Conservation (phyloP, 35 echinoderm and acorn worm genomes). For the Apostichopus parvimensis region DNA sequence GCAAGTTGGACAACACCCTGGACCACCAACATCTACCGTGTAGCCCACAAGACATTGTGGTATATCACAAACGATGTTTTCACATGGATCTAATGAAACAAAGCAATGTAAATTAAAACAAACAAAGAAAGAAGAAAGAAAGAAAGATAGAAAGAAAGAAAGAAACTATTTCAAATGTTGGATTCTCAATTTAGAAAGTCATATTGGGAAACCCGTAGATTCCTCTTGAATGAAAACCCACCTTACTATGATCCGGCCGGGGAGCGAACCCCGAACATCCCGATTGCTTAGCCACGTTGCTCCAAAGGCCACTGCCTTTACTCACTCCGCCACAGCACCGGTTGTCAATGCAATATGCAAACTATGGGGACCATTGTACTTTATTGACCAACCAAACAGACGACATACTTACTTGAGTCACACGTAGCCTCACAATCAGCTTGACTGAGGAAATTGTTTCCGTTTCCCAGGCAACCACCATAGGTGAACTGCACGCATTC, state of each 20-base stretch:
- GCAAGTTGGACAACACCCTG: neutral
- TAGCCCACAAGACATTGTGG: neutral
- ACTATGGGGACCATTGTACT: no score
- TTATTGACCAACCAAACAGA: no score
- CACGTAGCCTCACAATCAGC: conserved; percentile 1
- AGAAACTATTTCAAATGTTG: neutral
- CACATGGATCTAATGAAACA: neutral
- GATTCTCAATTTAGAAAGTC: no score
- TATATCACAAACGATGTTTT: neutral
- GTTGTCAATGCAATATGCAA: no score
- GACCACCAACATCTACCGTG: neutral
- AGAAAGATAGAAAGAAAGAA: neutral
- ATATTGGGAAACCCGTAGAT: no score
- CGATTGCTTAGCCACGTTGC: no score
- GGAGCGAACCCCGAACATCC: no score
- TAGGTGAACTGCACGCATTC: conserved; percentile 49
- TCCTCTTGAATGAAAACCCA: no score
- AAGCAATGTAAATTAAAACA: no score
- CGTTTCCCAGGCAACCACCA: conserved; percentile 63
- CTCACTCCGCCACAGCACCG: no score
- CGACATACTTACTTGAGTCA: conserved; percentile 14
- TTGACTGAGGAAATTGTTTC: conserved; percentile 36
- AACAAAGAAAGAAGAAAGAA: neutral
- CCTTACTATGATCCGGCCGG: no score
- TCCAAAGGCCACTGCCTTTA: no score